phyloP scores from a whole-genome alignment of 2,113 vertebrate genomes.

The Silurus meridionalis region DNA sequence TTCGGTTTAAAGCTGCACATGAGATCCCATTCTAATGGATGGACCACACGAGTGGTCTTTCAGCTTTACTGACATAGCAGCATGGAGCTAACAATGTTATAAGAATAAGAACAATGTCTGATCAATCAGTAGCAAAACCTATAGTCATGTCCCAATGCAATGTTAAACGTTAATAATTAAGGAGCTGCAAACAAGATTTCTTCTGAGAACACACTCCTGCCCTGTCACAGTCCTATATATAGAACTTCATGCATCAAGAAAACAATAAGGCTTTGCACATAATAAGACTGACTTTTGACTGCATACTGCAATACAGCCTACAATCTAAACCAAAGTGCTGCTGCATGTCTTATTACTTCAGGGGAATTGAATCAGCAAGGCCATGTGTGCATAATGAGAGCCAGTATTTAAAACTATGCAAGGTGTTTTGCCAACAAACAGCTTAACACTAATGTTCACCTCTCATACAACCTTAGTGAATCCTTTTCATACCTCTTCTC shows the following conservation, averaged over 20 bases:
- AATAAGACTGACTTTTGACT: not conserved
- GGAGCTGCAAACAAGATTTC: not conserved
- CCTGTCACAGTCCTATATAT: not conserved
- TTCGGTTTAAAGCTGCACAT: not conserved
- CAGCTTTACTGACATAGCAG: not conserved
- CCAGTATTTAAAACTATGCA: conserved; percentile 46
- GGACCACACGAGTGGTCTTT: not conserved
- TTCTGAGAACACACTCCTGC: not conserved
- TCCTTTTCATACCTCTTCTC: conserved; percentile 30
- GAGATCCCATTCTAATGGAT: not conserved
- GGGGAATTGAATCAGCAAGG: conserved; percentile 43
- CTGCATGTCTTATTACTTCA: conserved; percentile 1
- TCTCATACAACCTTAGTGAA: conserved; percentile 15
- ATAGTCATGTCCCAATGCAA: not conserved
- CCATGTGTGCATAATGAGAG: conserved; percentile 37
- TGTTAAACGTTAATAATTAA: not conserved
- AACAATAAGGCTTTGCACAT: not conserved
- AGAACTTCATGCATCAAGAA: not conserved
- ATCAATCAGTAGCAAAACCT: not conserved
- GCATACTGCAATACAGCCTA: not conserved
- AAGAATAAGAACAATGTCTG: not conserved
- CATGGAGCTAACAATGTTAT: not conserved
- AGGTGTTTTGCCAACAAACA: conserved; percentile 1
- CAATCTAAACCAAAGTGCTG: not conserved
- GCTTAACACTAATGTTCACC: too few species aligned